Evolutionary conservation across 2,797 vertebrate species (phyloP), one percentile per base, ranked within the genome.

Genomic region (Channallabes apus): DNA sequence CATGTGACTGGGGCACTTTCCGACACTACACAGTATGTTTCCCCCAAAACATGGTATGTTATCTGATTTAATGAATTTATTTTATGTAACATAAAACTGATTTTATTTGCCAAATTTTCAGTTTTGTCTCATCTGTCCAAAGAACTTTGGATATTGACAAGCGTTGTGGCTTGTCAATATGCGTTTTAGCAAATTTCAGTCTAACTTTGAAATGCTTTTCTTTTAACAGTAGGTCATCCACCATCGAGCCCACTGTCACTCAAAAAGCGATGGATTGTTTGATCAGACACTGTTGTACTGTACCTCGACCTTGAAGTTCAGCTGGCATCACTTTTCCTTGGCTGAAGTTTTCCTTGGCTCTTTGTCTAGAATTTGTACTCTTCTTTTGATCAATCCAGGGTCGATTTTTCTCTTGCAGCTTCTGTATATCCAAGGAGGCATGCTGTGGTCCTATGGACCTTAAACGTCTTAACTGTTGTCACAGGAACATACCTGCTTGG

Each of bases 401-500:
- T 62, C 3, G 61, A 24, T 24, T 75, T 54, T 75, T n/a, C 24
- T 75, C 38, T 27, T 75, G 41, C 24, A 12, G 38, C 41, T 22
- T 14, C 9, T 46, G 46, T 46, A 11, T 46, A 24, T 51, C 41
- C 38, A 12, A 2, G 24, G 71, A 73, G 71, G 20, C n/a, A n/a
- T 9, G 4, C 41, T 73, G 1, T 24, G n/a, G 71, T 54, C 71
- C 41, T 41, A n/a, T 51, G 22, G 71, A 65, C 32, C 20, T 27
- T 80, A 46, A n/a, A 65, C 59, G 4, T 41, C 29, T 27, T 15
- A 51, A 20, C 38, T 67, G 61, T 41, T 51, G 24, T 80, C 18
- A 80, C 38, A 80, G 61, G 24, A 68, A 29, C 41, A 54, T 67
- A 32, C 17, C n/a, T 81, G 41, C n/a, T 51, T 81, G 41, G n/a